Base-by-base conservation (phyloP, 2,113 vertebrate species). In the Paracanthobrama guichenoti region DNA sequence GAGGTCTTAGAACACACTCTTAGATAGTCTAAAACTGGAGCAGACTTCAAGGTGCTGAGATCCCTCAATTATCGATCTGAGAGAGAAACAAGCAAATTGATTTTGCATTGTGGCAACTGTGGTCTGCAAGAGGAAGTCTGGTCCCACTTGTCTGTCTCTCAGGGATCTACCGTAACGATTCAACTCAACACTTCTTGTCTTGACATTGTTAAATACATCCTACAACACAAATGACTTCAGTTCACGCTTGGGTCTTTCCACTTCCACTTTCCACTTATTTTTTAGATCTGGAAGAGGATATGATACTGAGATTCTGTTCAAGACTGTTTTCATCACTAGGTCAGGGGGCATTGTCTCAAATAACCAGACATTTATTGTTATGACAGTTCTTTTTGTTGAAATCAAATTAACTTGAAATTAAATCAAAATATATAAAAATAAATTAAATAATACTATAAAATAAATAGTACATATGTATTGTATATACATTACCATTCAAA, bases 71-170 rank as follows among this genome's bases (percentile, higher is more conserved):
- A 83, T 79, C 83, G 77, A 81, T 83, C 16, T 86, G 53, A 85
- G 75, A 78, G 79, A 81, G 46, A 82, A 89, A 85, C 84, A 84
- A 84, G 85, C 83, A 86, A 84, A 89, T 87, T 83, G 72, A 86
- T 82, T 84, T 83, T 76, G 26, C 62, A 64, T 62, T 62, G 74
- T 60, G 76, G 64, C 82, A 57, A 28, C 44, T 57, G 80, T 10
- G n/a, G 57, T 31, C 75, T 62, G 74, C 16, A 44, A 39, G 50
- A 57, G 76, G 35, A 85, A 48, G 50, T 20, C 50, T 67, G 18
- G 64, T 60, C 53, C 31, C 75, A 60, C 13, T 2, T 48, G 67
- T 42, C n/a, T n/a, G 66, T 55, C 76, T 85, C 76, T 10, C 20
- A 46, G 64, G 50, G 62, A 35, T 31, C 60, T 69, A 31, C 48